These are phyloP conservation scores for Archaeoteleia sp. DNA, from an alignment of 2,888 invertebrate genomes.

Conservation along the genomic window DNA sequence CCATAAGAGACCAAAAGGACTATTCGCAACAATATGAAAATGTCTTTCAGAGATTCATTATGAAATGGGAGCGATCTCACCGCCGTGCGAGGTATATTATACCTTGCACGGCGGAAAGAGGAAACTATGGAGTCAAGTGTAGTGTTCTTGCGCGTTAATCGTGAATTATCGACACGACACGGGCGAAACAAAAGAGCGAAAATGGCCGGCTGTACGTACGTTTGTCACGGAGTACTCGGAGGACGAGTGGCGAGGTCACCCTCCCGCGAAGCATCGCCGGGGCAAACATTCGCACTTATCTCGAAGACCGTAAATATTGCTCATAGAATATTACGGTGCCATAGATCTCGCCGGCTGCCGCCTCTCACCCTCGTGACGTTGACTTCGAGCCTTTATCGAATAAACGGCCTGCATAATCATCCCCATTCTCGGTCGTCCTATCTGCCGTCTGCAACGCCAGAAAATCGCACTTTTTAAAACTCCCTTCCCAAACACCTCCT, in stretches of 20 bases:
- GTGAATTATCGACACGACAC: slow-evolving; percentile 26
- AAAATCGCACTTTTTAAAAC: slow-evolving; percentile 46
- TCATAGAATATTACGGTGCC: slow-evolving; percentile 69
- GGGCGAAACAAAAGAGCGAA: slow-evolving; percentile 19
- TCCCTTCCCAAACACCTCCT: slow-evolving; percentile 2
- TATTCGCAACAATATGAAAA: no score
- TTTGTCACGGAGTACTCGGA: slow-evolving; percentile 16
- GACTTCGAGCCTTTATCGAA: slow-evolving; percentile 63
- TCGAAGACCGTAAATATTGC: slow-evolving; percentile 69
- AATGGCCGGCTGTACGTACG: slow-evolving; percentile 13
- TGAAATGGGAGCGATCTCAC: no score
- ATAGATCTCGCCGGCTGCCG: slow-evolving; percentile 64
- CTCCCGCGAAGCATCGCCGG: slow-evolving; percentile 47
- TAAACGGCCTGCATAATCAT: slow-evolving; percentile 64
- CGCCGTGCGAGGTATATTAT: no score
- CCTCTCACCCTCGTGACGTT: slow-evolving; percentile 52
- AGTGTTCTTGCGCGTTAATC: slow-evolving; percentile 13
- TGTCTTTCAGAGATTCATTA: no score
- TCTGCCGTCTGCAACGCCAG: slow-evolving; percentile 26
- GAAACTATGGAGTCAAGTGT: slow-evolving; percentile 2
- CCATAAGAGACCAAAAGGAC: no score
- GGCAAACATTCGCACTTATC: slow-evolving; percentile 69
- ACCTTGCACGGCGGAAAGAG: slow-evolving; percentile 6
- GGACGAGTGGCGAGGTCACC: slow-evolving; percentile 30
- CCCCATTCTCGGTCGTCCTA: slow-evolving; percentile 46